Evolutionary conservation across 2,797 vertebrate species (phyloP), one percentile per base, ranked within the genome.

Genomic region (Selene dorsalis): DNA sequence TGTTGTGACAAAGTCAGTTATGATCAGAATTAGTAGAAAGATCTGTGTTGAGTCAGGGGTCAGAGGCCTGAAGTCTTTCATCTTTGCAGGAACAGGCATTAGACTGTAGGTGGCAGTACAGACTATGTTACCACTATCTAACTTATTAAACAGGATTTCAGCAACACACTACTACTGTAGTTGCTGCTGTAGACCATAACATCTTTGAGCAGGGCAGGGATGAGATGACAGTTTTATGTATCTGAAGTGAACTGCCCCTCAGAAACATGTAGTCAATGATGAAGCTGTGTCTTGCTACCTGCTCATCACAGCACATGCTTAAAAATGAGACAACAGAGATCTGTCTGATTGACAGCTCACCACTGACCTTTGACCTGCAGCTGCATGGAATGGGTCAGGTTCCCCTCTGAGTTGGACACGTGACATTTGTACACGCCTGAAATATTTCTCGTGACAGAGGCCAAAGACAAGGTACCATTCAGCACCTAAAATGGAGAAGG

Each of bases 281-380:
- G 43, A 43, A 55, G 26, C 30, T 69, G 38, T 60, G 24, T 63
- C 26, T 53, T 43, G 9, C 48, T 76, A 45, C 16, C 24, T 59
- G 32, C 48, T 75, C 48, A 50, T 50, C 26, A 72, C 20, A 66
- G 8, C 16, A 63, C 7, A 28, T n/a, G 5, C 12, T 50, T 4
- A 26, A 50, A 65, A 18, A 50, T 28, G 28, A 78, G 32, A 13
- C 30, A 68, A 18, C 24, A 79, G 41, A 35, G 69, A 75, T 20
- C 66, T 57, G 18, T 35, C 75, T 74, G 75, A 77, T 16, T 77
- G 71, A 82, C 55, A 68, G 62, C 48, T 69, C 12, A 52, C 73
- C 38, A 78, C 93, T 93, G 85, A 99, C 98, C 98, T 96, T 97
- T 97, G 84, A 99, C 96, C 38, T 97, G 95, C 77, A 99, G 96